Evolutionary conservation across 2,888 invertebrate genomes (phyloP), one percentile per base, ranked within the genome.

Genomic region (Cephus spinipes): DNA sequence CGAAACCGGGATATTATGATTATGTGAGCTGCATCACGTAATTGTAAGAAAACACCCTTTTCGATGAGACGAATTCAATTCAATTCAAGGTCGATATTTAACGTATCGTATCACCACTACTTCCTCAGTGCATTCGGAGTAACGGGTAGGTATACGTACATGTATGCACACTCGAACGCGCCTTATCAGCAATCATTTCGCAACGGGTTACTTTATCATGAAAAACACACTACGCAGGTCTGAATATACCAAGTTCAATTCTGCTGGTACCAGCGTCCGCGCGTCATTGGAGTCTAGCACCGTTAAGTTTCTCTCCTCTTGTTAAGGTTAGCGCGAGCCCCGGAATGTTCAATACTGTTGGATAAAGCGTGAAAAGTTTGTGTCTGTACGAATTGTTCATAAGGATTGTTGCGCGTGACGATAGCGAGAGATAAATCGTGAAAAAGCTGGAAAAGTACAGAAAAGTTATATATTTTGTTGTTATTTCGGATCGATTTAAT

Each of bases 251-350:
- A 55, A 32, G 73, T 55, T 76, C 23, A 75, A 33, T 77, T 75
- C 76, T 79, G 80, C 80, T 79, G 81, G 81, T 80, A 77, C 80
- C 80, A 75, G 74, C 76, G 76, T 81, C 81, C 73, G 73, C 69
- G 55, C 73, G 32, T 76, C 74, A 75, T 79, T 76, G 77, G 32
- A 76, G 75, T 74, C 73, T 68, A 75, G 33, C 75, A 75, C 40
- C 69, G 34, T 69, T 68, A 34, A 55, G 33, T 32, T 68, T 55
- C n/a, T 33, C n/a, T 40, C 75, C 32, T 23, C 32, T 35, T 15
- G 35, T 40, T 35, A 74, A 15, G 69, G 35, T 73, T 73, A 33
- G 31, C 23, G 68, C 40, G 73, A 76, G 73, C 1, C 23, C 55
- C 9, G 55, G 55, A 55, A 55, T 55, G 55, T 55, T 55, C 55